phyloP scores from a whole-genome alignment of 2,113 vertebrate genomes.

The Ptyas mucosa region DNA sequence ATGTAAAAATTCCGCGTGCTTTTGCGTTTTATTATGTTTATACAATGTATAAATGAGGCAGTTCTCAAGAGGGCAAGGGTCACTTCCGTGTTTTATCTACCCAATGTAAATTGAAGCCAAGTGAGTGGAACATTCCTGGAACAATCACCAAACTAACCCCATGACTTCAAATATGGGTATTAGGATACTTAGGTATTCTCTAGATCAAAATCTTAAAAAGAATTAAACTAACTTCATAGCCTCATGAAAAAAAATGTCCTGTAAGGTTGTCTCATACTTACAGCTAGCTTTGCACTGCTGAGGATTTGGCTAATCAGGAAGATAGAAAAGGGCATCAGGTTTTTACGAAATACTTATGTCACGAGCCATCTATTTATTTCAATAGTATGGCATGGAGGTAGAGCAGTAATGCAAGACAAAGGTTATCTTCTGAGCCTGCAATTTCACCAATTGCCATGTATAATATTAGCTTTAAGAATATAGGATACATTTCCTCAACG shows the following conservation, averaged over 20 bases:
- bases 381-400: background rate
- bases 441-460: background rate
- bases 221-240: background rate
- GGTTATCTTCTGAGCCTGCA: background rate
- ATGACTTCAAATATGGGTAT: background rate
- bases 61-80: background rate
- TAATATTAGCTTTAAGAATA: background rate
- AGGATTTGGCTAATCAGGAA: background rate
- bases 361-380: background rate
- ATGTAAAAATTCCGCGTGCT: background rate
- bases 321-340: background rate
- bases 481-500: background rate
- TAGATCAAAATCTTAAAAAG: background rate
- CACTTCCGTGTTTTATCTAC: background rate
- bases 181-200: background rate
- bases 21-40: background rate
- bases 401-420: background rate
- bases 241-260: background rate
- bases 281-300: background rate
- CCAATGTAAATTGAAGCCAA: background rate
- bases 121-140: background rate
- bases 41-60: background rate
- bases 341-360: background rate
- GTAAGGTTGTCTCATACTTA: background rate
- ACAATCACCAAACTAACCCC: background rate